Evolutionary conservation across 2,888 invertebrate genomes (phyloP).

Genomic region (Arctia plantaginis): DNA sequence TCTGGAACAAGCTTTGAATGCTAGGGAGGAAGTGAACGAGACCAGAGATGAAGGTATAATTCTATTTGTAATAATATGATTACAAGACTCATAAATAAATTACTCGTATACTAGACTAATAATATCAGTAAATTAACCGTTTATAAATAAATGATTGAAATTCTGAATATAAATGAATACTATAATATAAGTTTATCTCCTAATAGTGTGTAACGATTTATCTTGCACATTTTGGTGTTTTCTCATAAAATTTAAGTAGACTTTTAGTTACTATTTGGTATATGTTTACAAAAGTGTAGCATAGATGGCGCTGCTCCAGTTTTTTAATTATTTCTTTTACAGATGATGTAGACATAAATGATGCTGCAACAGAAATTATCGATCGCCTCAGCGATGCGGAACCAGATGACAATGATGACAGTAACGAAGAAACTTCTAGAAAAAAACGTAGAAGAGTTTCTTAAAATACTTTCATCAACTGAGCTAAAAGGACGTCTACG

Average conservation of each 20-base stretch:
- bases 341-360: conserved; percentile 57
- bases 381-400: conserved; percentile 42
- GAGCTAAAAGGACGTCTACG: not conserved
- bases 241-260: too few relatives aligned
- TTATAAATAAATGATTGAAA: too few relatives aligned
- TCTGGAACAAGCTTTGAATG: conserved; percentile 81
- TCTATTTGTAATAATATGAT: not conserved
- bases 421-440: conserved; percentile 50
- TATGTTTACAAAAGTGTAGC: not conserved
- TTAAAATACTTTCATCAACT: conserved; percentile 29
- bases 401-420: conserved; percentile 33
- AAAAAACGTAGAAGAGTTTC: conserved; percentile 61
- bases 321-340: conserved; percentile 31
- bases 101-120: too few relatives aligned
- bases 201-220: too few relatives aligned
- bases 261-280: not conserved
- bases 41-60: conserved; percentile 51
- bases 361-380: conserved; percentile 59
- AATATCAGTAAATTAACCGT: too few relatives aligned
- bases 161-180: too few relatives aligned
- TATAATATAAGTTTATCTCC: too few relatives aligned
- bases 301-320: not conserved
- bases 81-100: too few relatives aligned
- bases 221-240: too few relatives aligned
- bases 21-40: conserved; percentile 50